Evolutionary conservation across 2,797 vertebrate species (phyloP).

Genomic region (Cephalopachus bancanus): DNA sequence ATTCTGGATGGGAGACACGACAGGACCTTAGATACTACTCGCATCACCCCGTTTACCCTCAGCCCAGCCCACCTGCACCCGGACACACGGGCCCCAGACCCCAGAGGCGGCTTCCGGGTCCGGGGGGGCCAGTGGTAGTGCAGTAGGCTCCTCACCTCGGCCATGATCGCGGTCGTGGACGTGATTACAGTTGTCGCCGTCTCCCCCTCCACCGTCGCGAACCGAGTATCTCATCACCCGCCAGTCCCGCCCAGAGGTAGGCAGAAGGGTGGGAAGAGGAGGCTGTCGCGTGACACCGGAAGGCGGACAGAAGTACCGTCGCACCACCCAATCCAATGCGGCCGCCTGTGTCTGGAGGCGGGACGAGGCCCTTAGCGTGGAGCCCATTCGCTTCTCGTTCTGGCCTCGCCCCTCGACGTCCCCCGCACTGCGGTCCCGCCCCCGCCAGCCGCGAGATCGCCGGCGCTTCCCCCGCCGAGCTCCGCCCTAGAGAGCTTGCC

Average conservation of each 20-base stretch:
- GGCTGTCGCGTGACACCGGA: slow-evolving; percentile 80
- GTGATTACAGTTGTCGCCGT: neutral
- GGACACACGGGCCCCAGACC: neutral
- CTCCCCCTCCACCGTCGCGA: neutral
- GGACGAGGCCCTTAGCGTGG: neutral
- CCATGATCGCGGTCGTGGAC: slow-evolving; percentile 76
- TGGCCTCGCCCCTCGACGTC: neutral
- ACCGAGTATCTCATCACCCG: slow-evolving; percentile 53
- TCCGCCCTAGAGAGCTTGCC: neutral
- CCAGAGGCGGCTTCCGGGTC: neutral
- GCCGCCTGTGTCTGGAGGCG: slow-evolving; percentile 13
- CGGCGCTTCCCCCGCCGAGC: neutral
- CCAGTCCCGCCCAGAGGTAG: neutral
- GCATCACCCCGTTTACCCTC: neutral
- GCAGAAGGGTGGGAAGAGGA: neutral
- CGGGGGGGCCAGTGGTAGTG: neutral
- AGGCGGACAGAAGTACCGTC: slow-evolving; percentile 45
- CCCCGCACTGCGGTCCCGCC: slow-evolving; percentile 22
- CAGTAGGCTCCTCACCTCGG: slow-evolving; percentile 85
- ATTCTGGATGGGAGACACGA: slow-evolving; percentile 57
- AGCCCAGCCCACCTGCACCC: slow-evolving; percentile 50
- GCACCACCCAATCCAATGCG: slow-evolving; percentile 37
- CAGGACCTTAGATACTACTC: neutral
- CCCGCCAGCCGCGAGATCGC: neutral
- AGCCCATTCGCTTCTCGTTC: slow-evolving; percentile 4